Percentiles rank a stretch among this genome's conserved stretches.
phyloP scores from a whole-genome alignment of 2,888 invertebrate genomes.

The Zootermopsis nevadensis region DNA sequence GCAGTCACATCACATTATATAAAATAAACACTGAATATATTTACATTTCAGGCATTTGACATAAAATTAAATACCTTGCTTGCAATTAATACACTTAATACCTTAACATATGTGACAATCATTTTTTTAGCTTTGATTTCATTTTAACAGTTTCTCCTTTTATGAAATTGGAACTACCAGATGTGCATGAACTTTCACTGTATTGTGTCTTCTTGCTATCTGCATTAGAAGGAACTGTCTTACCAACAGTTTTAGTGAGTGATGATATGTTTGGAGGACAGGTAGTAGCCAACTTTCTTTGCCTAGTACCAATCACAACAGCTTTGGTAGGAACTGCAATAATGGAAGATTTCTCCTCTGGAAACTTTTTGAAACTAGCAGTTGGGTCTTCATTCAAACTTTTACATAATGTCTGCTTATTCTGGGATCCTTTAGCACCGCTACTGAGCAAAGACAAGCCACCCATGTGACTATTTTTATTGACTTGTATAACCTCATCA shows the following conservation, averaged over 20 bases:
- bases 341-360: background rate
- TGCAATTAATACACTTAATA: background rate
- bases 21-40: background rate
- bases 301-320: slow-evolving; percentile 23
- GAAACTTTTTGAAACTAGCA: no score
- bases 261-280: slow-evolving; percentile 47
- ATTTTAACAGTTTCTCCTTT: background rate
- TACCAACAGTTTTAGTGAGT: slow-evolving; percentile 20
- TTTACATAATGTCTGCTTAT: background rate
- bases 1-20: background rate
- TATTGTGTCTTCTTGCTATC: background rate
- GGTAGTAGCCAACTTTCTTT: slow-evolving; percentile 48
- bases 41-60: slow-evolving; percentile 14
- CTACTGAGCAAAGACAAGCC: background rate
- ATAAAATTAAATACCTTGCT: slow-evolving; percentile 6
- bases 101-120: background rate
- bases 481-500: background rate
- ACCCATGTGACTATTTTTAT: background rate
- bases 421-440: background rate
- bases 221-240: slow-evolving; percentile 31
- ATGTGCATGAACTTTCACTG: background rate
- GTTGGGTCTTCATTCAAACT: no score
- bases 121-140: background rate
- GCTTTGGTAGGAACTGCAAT: background rate
- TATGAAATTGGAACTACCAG: background rate